Conservation (phyloP, 1,140 invertebrate genomes). For the Tenebrio molitor region DNA sequence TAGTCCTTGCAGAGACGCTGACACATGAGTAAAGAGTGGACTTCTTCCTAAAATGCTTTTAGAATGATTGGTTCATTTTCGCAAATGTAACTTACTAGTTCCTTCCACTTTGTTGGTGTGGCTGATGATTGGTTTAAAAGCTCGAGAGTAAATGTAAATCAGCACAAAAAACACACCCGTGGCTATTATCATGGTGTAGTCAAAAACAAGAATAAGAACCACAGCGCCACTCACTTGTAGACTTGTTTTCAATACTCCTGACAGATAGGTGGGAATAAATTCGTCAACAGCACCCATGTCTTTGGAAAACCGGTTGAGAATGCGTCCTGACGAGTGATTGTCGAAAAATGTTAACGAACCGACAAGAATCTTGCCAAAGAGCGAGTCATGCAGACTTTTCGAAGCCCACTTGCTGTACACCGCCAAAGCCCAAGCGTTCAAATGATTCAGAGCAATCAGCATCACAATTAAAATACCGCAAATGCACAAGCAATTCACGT, state of each 20-base stretch:
- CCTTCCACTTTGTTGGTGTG: too few relatives aligned
- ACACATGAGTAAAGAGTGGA: slow-evolving; percentile 90
- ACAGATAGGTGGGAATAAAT: not conserved
- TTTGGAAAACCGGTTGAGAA: too few relatives aligned
- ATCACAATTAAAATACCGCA: not conserved
- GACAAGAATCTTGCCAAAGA: not conserved
- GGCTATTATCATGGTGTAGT: too few relatives aligned
- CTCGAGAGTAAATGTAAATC: too few relatives aligned
- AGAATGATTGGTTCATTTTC: not conserved
- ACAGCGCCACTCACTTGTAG: not conserved
- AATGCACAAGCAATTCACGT: too few relatives aligned
- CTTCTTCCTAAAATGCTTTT: slow-evolving; percentile 72
- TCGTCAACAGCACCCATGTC: not conserved
- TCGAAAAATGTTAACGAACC: not conserved
- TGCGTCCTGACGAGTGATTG: not conserved
- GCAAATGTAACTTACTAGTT: not conserved
- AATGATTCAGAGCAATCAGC: not conserved
- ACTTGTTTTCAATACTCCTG: too few relatives aligned
- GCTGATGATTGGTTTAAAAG: too few relatives aligned
- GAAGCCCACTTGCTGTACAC: not conserved
- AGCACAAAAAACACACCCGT: too few relatives aligned
- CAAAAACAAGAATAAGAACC: too few relatives aligned
- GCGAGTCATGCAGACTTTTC: not conserved
- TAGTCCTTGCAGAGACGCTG: slow-evolving; percentile 88
- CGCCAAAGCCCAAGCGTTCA: not conserved